A percentile compares a stretch with the other conserved stretches of the same genome.
These are phyloP conservation scores for Chiridota heheva DNA, from an alignment of 35 echinoderm and acorn worm species.

Conservation along the genomic window DNA sequence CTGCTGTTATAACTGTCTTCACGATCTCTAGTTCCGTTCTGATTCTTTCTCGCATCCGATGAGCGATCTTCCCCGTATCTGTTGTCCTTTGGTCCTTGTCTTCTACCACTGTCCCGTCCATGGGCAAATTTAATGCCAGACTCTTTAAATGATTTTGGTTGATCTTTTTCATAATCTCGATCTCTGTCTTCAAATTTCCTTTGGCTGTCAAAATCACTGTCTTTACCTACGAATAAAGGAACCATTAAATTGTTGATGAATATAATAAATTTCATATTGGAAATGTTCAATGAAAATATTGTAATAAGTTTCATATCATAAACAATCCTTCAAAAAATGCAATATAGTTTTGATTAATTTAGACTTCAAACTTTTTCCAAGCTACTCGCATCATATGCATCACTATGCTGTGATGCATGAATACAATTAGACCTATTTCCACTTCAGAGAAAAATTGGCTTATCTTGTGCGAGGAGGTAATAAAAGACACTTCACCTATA, in stretches of 20 bases:
- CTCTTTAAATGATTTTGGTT: constrained; percentile 74
- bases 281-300: not conserved
- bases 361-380: no score
- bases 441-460: no score
- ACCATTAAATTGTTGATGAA: not conserved
- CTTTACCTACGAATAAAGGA: not conserved
- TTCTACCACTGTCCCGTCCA: constrained; percentile 42
- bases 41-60: not conserved
- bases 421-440: no score
- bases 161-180: constrained; percentile 79
- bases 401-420: no score
- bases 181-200: not conserved
- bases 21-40: constrained; percentile 1
- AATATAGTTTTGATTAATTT: no score
- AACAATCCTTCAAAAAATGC: no score
- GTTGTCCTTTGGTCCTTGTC: constrained; percentile 12
- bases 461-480: no score
- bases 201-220: not conserved
- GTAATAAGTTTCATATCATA: no score
- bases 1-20: not conserved
- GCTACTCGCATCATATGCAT: no score
- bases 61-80: not conserved
- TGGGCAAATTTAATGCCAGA: constrained; percentile 81
- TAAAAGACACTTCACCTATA: no score
- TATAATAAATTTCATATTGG: not conserved